Evolutionary conservation across 1,140 invertebrate genomes (phyloP).

Genomic region (Hypsibius dujardini): DNA sequence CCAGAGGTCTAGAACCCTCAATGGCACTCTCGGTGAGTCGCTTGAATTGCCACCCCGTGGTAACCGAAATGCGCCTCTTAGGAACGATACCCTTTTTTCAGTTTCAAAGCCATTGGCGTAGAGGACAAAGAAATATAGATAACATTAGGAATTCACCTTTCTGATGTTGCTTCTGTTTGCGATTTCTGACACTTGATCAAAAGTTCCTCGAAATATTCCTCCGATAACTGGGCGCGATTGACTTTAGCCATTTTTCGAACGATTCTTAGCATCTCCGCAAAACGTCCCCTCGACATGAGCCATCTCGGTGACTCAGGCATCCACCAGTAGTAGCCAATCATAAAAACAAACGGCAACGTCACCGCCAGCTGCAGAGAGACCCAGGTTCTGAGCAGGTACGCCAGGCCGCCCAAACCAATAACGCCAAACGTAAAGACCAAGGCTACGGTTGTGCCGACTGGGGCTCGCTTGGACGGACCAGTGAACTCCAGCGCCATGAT

Average conservation of each 20-base stretch:
- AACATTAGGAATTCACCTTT: too few species aligned
- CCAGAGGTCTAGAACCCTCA: too few species aligned
- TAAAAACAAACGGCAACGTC: slow-evolving; percentile 48
- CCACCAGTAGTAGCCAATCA: slow-evolving; percentile 58
- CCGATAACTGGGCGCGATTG: slow-evolving; percentile 37
- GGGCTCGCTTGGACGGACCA: slow-evolving; percentile 47
- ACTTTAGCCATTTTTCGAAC: slow-evolving; percentile 57
- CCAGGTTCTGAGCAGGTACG: slow-evolving; percentile 55
- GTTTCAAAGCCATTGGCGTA: too few species aligned
- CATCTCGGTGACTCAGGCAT: not conserved
- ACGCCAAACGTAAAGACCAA: slow-evolving; percentile 58
- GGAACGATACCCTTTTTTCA: too few species aligned
- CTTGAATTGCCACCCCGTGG: too few species aligned
- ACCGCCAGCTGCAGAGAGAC: slow-evolving; percentile 50
- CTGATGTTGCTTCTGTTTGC: too few species aligned
- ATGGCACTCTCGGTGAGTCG: too few species aligned
- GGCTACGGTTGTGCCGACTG: slow-evolving; percentile 53
- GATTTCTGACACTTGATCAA: not conserved
- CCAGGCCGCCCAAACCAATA: slow-evolving; percentile 47
- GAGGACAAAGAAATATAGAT: too few species aligned
- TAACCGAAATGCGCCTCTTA: too few species aligned
- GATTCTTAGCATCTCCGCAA: slow-evolving; percentile 35
- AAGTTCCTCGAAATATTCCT: not conserved
- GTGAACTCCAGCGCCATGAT: slow-evolving; percentile 50
- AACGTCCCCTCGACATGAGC: slow-evolving; percentile 16